A percentile compares a stretch with the other conserved stretches of the same genome.
Conservation (phyloP, 2,797 vertebrate genomes). For the Lagocephalus sceleratus region DNA sequence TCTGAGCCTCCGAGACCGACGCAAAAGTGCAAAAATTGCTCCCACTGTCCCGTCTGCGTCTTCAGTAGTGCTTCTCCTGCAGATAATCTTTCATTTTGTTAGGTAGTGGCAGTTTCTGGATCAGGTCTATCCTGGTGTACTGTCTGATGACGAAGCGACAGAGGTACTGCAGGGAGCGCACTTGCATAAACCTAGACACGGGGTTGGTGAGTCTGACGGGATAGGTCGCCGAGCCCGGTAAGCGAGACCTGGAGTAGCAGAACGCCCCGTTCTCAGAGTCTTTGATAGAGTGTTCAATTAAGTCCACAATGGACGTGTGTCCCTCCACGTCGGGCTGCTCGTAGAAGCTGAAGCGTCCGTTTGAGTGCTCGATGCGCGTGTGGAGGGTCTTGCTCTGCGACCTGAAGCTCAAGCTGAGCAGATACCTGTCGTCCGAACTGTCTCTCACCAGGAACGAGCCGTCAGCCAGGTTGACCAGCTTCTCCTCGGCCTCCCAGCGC, state of each 20-base stretch:
- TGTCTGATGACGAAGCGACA: slow-evolving; percentile 98
- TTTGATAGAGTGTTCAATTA: slow-evolving; percentile 96
- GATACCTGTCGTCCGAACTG: slow-evolving; percentile 96
- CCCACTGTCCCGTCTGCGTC: slow-evolving; percentile 75
- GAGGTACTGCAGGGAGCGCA: slow-evolving; percentile 96
- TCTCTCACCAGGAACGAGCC: slow-evolving; percentile 97
- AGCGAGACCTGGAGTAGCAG: slow-evolving; percentile 95
- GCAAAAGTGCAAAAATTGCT: slow-evolving; percentile 93
- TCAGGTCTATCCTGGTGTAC: slow-evolving; percentile 97
- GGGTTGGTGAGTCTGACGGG: slow-evolving; percentile 96
- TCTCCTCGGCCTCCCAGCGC: slow-evolving; percentile 97
- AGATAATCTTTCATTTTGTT: slow-evolving; percentile 99
- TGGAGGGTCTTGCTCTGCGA: slow-evolving; percentile 97
- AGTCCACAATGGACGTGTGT: slow-evolving; percentile 95
- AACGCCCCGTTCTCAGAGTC: slow-evolving; percentile 99
- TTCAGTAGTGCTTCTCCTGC: slow-evolving; percentile 99
- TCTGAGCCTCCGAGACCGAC: slow-evolving; percentile 82
- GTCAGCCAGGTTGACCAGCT: slow-evolving; percentile 89
- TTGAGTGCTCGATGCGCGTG: slow-evolving; percentile 97
- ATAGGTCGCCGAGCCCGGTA: slow-evolving; percentile 96
- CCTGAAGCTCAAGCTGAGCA: slow-evolving; percentile 97
- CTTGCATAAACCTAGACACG: slow-evolving; percentile 98
- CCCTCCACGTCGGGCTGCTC: slow-evolving; percentile 98
- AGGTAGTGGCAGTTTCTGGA: slow-evolving; percentile 99
- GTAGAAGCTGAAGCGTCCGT: slow-evolving; percentile 98